These are phyloP conservation scores for Zelostemma sp. DNA, from an alignment of 1,140 invertebrate species.

Conservation along the genomic window DNA sequence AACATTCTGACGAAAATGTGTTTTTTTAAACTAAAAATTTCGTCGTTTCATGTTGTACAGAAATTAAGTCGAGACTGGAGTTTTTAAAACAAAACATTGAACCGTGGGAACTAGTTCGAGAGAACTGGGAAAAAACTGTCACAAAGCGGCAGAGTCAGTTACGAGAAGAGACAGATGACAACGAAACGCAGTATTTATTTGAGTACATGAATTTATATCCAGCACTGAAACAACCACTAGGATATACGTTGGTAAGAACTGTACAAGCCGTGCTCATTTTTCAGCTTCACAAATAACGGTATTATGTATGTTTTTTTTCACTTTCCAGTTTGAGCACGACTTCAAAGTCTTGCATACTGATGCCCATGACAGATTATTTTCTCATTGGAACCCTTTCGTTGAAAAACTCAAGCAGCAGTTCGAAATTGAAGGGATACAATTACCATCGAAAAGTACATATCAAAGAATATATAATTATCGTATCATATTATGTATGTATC, in stretches of 20 bases:
- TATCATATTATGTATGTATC: background rate
- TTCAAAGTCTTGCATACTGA: no score
- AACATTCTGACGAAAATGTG: background rate
- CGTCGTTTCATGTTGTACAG: no score
- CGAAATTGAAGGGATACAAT: background rate
- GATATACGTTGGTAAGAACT: background rate
- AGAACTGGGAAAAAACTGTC: background rate
- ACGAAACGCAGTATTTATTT: background rate
- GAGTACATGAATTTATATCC: background rate
- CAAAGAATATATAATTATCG: background rate
- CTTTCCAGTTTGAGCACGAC: no score
- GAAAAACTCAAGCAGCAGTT: background rate
- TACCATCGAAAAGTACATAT: background rate
- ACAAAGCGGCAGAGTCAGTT: no score
- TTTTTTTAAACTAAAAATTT: background rate
- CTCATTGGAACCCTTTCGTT: no score
- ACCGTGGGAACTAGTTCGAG: background rate
- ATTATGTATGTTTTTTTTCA: no score
- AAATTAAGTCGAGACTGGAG: background rate
- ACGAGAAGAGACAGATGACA: background rate
- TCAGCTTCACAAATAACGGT: no score
- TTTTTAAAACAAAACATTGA: slow-evolving; percentile 7
- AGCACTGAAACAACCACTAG: slow-evolving; percentile 1
- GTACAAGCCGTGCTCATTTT: no score
- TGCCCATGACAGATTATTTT: no score